A percentile compares a stretch with the other conserved stretches of the same genome.
phyloP scores from a whole-genome alignment of 2,888 invertebrate species.

The Orthosia gracilis region DNA sequence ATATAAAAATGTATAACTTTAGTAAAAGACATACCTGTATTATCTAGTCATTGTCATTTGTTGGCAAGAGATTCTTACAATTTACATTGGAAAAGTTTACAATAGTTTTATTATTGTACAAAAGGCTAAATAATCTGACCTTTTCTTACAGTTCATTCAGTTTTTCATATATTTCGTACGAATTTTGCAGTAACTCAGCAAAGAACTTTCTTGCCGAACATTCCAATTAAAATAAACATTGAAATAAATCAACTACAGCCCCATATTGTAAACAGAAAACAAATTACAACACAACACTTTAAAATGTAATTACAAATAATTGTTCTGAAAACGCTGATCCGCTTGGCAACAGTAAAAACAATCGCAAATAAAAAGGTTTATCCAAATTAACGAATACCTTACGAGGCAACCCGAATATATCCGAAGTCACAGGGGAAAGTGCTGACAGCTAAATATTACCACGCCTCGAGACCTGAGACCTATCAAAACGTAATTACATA shows the following conservation, averaged over 20 bases:
- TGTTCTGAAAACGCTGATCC: constrained; percentile 56
- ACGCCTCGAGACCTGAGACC: constrained; percentile 73
- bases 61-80: background rate
- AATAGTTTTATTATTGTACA: background rate
- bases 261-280: constrained; percentile 59
- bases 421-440: constrained; percentile 73
- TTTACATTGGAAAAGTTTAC: background rate
- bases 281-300: constrained; percentile 57
- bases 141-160: too few relatives aligned
- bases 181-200: background rate
- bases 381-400: constrained; percentile 69
- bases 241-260: constrained; percentile 55
- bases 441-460: constrained; percentile 82
- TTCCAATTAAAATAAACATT: constrained; percentile 50
- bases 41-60: too few relatives aligned
- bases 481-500: constrained; percentile 82
- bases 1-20: background rate
- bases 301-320: constrained; percentile 67
- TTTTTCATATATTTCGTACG: background rate
- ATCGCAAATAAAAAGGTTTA: constrained; percentile 63
- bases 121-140: background rate
- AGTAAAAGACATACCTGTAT: background rate
- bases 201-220: constrained; percentile 27
- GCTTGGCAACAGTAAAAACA: constrained; percentile 65
- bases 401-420: constrained; percentile 65